A percentile compares a stretch with the other conserved stretches of the same genome.
These are phyloP conservation scores for Odontophorus gujanensis DNA, from an alignment of 2,113 vertebrate genomes.

Conservation along the genomic window DNA sequence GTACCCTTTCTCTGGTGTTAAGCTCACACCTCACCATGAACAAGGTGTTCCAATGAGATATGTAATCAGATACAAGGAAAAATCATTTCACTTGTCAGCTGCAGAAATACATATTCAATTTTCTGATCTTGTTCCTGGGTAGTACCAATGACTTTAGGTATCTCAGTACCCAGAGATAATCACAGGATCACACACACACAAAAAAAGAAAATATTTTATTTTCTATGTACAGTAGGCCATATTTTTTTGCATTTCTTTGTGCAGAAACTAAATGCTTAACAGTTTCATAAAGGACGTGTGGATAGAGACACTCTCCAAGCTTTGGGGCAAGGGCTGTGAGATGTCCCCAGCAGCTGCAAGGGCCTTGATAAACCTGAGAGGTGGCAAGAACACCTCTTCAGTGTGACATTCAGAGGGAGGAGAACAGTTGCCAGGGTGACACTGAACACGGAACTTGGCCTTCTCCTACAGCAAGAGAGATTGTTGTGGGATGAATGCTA, in stretches of 20 bases:
- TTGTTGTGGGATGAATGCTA: not conserved
- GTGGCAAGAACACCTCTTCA: not conserved
- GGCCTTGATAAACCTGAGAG: not conserved
- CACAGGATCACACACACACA: not conserved
- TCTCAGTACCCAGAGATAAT: not conserved
- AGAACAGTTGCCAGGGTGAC: conserved; percentile 29
- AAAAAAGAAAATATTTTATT: not conserved
- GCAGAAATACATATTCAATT: not conserved
- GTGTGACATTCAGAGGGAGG: conserved; percentile 30
- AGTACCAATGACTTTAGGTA: not conserved
- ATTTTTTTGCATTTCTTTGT: not conserved
- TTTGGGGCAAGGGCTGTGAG: not conserved
- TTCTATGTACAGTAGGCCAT: not conserved
- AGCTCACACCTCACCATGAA: not conserved
- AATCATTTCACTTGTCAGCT: not conserved
- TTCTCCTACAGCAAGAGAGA: not conserved
- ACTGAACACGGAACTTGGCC: conserved; percentile 12
- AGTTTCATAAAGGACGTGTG: not conserved
- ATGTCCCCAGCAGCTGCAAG: not conserved
- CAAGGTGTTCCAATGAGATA: not conserved
- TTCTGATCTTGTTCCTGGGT: not conserved
- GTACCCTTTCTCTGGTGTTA: not conserved
- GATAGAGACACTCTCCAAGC: not conserved
- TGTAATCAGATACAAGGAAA: not conserved
- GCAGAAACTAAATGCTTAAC: not conserved